Base-by-base conservation (phyloP, 2,113 vertebrate genomes). In the Corythaeola cristata region DNA sequence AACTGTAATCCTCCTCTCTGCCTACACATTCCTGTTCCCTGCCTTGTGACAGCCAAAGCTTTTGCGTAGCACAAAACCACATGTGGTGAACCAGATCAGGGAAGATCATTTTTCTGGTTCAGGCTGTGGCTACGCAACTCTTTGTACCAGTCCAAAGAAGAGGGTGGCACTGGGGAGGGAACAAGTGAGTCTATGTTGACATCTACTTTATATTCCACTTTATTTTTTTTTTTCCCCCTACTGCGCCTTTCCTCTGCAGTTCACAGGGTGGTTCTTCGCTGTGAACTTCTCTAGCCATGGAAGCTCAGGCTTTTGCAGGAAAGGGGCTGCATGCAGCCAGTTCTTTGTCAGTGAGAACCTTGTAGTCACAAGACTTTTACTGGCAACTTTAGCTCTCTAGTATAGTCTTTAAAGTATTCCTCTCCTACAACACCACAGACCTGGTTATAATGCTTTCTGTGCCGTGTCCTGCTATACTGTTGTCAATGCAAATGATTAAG, bases 21-120 rank as follows among this genome's bases (percentile, higher is more conserved):
- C 47, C 63, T 77, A 37, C 59, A 12, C 28, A 8, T 58, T 75
- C 71, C 49, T 55, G 30, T 62, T 93, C 69, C 56, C 37, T 79
- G 73, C 58, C 69, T 62, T 93, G 92, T 90, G 76, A 49, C 86
- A 87, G 59, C 77, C 89, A 35, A 24, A 75, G 80, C 52, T 72
- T 86, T 59, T 84, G 68, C 2, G 0, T 35, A 76, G 88, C 87
- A 76, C 69, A 64, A 88, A 93, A 78, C 94, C 85, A 41, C 88
- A 19, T 60, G 88, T 37, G 72, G 86, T 90, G 76, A 87, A 50
- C 59, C 84, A 87, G 89, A 81, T 32, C 89, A 84, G 80, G 59
- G 52, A 92, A 83, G 47, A 37, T 53, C 1, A 37, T 73, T 95
- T 77, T 92, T 88, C 92, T 77, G 17, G 15, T 89, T 87, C 13